Evolutionary conservation across 1,140 invertebrate species (phyloP), one percentile per base, ranked within the genome.

Genomic region (Lepidurus packardi): DNA sequence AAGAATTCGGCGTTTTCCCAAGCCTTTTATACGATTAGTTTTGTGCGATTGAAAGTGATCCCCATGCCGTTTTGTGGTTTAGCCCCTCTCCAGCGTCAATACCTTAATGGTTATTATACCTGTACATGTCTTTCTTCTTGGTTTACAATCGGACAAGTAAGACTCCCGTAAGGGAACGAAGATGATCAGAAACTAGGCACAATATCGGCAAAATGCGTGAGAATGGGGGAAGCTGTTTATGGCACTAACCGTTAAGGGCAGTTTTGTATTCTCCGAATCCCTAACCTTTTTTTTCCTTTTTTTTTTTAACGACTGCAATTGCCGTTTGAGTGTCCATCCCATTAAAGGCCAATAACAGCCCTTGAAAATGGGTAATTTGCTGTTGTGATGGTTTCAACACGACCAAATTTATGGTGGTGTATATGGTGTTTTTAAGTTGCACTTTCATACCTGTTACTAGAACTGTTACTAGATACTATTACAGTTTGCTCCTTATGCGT

Each of bases 1-100:
- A 65, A 65, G 53, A 65, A 65, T 65, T 13, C 13, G 13, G 53
- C 53, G 21, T 65, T 65, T 65, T 65, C 53, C 53, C 53, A 65
- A 65, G 53, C 53, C 21, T 21, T 65, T 65, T 21, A 65, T 65
- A 65, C 13, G 53, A 16, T 13, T n/a, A 65, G 53, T n/a, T 7
- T 21, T 65, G 53, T 21, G 21, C 53, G 21, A 65, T 65, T 65
- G 53, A 65, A 21, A 13, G 21, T 65, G 53, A 65, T 65, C 53
- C 53, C 53, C 13, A 47, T 65, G 53, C 21, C 3, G 21, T 65
- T 65, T 13, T 65, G 53, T 65, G 53, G 21, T 65, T 65, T 65
- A 21, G 53, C 53, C 13, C 16, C 53, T 65, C 53, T 65, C 8
- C n/a, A 65, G 53, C 53, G 6, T 65, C 53, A 65, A 16, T 65